Base-by-base conservation (phyloP, 92 coral and sea anemone genomes). In the Hydrozoanthus gracilis region DNA sequence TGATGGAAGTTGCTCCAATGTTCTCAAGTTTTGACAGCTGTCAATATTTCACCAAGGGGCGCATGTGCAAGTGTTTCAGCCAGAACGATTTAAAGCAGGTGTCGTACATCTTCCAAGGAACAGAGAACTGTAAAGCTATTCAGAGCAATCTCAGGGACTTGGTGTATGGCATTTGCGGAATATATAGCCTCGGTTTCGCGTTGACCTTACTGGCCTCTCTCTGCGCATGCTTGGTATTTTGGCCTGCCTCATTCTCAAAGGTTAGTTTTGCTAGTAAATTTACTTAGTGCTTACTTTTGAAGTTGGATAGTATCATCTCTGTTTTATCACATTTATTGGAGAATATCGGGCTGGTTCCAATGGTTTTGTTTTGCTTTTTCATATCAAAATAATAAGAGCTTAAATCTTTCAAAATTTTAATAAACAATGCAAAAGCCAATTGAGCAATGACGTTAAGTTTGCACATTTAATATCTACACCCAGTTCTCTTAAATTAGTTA, bases 131-230 rank as follows among this genome's bases (percentile, higher is more conserved):
- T 73, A 89, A 89, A 70, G 89, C 88, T 15, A 91, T 97, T 58
- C 96, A 94, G 87, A 83, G 68, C 78, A 92, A 92, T 62, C 92
- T 97, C 15, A 82, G 83, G 60, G 93, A 95, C 74, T 88, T 97
- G 87, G 98, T 93, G 77, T 97, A 95, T 62, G 99, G 98, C 4
- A 87, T 97, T 83, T 90, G 95, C 62, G 99, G 99, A n/a, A 94
- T 97, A 9, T 97, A 95, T 86, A 91, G 92, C 27, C 93, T 93
- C 6, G 94, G 98, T 11, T 71, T 95, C 62, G 89, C 90, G 45
- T 72, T 92, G 61, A 90, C 98, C 52, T 83, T 95, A 71, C 77
- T 95, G 56, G 99, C 97, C 11, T 89, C 92, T 39, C 83, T 97
- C 55, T 84, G 92, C 86, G 97, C 91, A 17, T 76, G 92, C 4